These are phyloP conservation scores for Phataginus tetradactyla DNA, from an alignment of 2,797 vertebrate genomes.

Conservation along the genomic window DNA sequence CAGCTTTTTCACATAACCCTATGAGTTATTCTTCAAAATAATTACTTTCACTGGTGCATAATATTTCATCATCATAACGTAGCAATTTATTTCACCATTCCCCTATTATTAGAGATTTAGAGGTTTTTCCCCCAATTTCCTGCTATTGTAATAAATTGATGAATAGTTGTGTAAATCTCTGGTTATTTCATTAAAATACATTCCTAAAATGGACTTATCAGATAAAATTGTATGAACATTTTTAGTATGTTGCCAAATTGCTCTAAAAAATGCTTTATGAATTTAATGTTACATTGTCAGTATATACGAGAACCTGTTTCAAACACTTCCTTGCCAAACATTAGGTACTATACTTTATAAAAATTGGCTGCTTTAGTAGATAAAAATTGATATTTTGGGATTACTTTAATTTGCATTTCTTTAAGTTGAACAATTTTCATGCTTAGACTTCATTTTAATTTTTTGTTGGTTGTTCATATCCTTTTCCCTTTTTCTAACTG, in stretches of 20 bases:
- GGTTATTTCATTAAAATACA: constrained; percentile 7
- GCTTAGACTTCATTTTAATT: constrained; percentile 14
- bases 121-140: constrained; percentile 40
- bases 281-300: constrained; percentile 32
- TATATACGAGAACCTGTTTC: constrained; percentile 4
- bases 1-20: constrained; percentile 19
- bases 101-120: constrained; percentile 32
- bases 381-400: background rate
- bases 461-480: constrained; percentile 38
- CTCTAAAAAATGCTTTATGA: background rate
- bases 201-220: constrained; percentile 6
- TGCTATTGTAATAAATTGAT: constrained; percentile 41
- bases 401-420: constrained; percentile 44
- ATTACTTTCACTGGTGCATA: background rate
- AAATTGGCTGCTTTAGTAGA: background rate
- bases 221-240: constrained; percentile 24
- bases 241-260: constrained; percentile 9
- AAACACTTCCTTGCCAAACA: background rate
- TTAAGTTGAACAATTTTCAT: constrained; percentile 47
- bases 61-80: constrained; percentile 19
- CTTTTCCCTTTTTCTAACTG: constrained; percentile 32
- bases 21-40: constrained; percentile 37
- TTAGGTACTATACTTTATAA: constrained; percentile 24
- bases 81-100: constrained; percentile 27
- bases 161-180: background rate